Percentiles rank a stretch among this genome's conserved stretches.
Conservation (phyloP, 2,888 invertebrate species). For the Standfussiana lucernea region DNA sequence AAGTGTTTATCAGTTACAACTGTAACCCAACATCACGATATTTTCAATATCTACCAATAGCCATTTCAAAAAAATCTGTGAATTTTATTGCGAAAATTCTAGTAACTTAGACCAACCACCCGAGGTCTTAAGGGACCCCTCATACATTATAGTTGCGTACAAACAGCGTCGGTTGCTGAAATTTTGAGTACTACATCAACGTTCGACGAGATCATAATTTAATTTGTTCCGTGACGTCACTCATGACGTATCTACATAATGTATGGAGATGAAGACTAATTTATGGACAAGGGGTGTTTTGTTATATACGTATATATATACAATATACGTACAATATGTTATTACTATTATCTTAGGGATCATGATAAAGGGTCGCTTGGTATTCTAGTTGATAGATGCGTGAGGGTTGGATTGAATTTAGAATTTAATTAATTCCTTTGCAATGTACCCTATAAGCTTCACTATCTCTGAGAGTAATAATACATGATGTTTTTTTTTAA, state of each 20-base stretch:
- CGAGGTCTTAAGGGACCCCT: slow-evolving; percentile 72
- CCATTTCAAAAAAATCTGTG: too few species aligned
- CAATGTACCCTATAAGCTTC: neutral
- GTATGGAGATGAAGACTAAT: slow-evolving; percentile 65
- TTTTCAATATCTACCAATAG: neutral
- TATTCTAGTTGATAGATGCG: slow-evolving; percentile 54
- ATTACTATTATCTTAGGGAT: slow-evolving; percentile 63
- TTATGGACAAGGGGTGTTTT: slow-evolving; percentile 63
- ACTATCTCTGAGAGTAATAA: neutral
- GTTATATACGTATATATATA: too few species aligned
- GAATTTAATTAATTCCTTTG: slow-evolving; percentile 7
- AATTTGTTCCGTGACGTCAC: slow-evolving; percentile 77
- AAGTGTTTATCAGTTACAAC: neutral
- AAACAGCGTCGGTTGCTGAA: slow-evolving; percentile 79
- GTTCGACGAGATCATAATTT: slow-evolving; percentile 79
- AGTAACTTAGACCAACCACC: slow-evolving; percentile 55
- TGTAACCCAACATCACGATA: neutral
- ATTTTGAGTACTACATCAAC: slow-evolving; percentile 79
- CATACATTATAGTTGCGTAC: slow-evolving; percentile 81
- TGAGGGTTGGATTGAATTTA: slow-evolving; percentile 35
- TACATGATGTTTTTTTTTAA: too few species aligned
- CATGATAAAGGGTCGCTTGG: slow-evolving; percentile 49
- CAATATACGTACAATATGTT: too few species aligned
- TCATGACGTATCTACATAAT: slow-evolving; percentile 65
- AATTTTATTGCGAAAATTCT: neutral